Base-by-base conservation (phyloP, 2,888 invertebrate species). In the Acanthosepion pharaonis region DNA sequence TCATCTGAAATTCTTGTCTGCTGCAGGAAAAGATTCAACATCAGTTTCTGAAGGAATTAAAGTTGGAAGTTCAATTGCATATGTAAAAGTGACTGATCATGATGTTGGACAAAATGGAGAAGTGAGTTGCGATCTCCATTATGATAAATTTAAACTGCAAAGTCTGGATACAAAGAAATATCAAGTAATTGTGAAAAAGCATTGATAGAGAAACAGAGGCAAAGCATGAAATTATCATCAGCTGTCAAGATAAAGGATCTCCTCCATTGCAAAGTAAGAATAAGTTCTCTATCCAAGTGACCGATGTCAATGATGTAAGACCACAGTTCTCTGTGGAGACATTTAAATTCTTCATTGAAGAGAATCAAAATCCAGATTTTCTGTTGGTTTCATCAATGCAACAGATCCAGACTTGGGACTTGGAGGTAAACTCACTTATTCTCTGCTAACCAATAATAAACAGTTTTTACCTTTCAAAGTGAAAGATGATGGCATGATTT, bases 161-260 rank as follows among this genome's bases (percentile, higher is more conserved):
- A 78, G 78, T 78, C 78, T 78, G n/a, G 78, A 78, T 18, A 78
- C 78, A 33, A 78, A 78, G 78, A 78, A 78, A 78, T 78, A 78
- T n/a, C 78, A 78, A 78, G 78, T 78, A 78, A 78, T 78, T 78
- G 78, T 78, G n/a, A 78, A 78, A 78, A 78, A 78, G 78, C 78
- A 78, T 78, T 78, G 78, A 78, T 78, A 78, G 78, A 78, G 78
- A 78, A 78, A 78, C 15, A 78, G 78, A 78, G n/a, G 78, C 78
- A 78, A 78, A 78, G 78, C 78, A 78, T 78, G 78, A 78, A 64
- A 78, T 78, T 78, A 78, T 78, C 78, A 78, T 78, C 78, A 78
- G 78, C 78, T 78, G 78, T 78, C 78, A 78, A 78, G 78, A 78
- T 78, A 78, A 78, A 78, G 78, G 78, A 78, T 78, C 78, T 78